Evolutionary conservation across 2,797 vertebrate genomes (phyloP).

Genomic region (Sebastes flavidus): DNA sequence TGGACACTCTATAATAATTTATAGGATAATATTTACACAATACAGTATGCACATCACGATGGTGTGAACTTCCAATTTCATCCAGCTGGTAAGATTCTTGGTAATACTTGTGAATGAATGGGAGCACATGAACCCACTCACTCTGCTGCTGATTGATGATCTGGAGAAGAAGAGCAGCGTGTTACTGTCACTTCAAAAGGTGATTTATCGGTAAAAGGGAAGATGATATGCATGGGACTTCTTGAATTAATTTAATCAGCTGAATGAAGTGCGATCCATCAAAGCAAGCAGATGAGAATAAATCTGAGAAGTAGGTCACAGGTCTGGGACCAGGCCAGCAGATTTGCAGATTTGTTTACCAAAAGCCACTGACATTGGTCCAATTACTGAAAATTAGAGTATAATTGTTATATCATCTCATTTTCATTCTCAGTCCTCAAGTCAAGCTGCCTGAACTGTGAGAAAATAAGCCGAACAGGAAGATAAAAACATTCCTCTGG

Average conservation of each 20-base stretch:
- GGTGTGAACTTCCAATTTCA: not conserved
- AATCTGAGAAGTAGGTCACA: not conserved
- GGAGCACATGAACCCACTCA: constrained; percentile 31
- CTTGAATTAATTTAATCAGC: not conserved
- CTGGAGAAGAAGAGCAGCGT: constrained; percentile 22
- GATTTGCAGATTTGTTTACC: not conserved
- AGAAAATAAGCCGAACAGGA: constrained; percentile 2
- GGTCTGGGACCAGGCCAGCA: not conserved
- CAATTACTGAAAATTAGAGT: constrained; percentile 4
- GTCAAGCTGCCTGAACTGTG: constrained; percentile 23
- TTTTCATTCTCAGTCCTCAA: constrained; percentile 27
- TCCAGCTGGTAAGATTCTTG: not conserved
- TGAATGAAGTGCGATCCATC: not conserved
- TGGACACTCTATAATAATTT: not conserved
- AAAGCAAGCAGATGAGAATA: not conserved
- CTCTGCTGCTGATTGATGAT: constrained; percentile 49
- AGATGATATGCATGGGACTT: not conserved
- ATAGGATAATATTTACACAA: not conserved
- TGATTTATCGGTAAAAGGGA: constrained; percentile 25
- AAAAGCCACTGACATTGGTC: constrained; percentile 5
- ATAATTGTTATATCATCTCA: constrained; percentile 6
- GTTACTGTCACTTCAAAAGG: constrained; percentile 23
- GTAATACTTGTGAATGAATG: not conserved
- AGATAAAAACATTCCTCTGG: not conserved
- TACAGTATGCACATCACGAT: not conserved